phyloP scores from a whole-genome alignment of 2,797 vertebrate genomes.

The Neostethus bicornis region DNA sequence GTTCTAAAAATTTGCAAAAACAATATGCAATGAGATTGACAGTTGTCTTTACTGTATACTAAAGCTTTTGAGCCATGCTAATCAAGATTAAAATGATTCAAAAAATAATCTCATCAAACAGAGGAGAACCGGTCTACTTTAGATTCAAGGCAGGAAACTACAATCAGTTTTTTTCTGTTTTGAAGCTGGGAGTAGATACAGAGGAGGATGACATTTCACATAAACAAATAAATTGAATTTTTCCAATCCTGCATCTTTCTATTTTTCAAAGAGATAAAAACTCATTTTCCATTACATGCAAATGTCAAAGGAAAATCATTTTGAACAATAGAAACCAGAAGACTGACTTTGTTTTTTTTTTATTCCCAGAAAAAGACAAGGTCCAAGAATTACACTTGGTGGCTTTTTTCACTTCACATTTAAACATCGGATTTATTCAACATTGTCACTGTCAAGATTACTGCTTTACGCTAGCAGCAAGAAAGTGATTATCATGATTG shows the following conservation, averaged over 20 bases:
- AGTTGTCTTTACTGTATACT: slow-evolving; percentile 23
- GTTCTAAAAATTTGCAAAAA: slow-evolving; percentile 5
- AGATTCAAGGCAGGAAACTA: slow-evolving; percentile 45
- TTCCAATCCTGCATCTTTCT: slow-evolving; percentile 26
- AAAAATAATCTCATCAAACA: slow-evolving; percentile 25
- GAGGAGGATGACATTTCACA: slow-evolving; percentile 60
- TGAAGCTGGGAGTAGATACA: slow-evolving; percentile 32
- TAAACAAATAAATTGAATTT: slow-evolving; percentile 69
- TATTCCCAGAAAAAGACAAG: slow-evolving; percentile 18
- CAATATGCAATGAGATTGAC: slow-evolving; percentile 27
- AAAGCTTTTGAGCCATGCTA: slow-evolving; percentile 42
- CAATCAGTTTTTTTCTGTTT: slow-evolving; percentile 38
- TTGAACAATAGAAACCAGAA: slow-evolving; percentile 39
- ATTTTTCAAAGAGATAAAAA: slow-evolving; percentile 38
- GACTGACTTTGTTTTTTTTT: slow-evolving; percentile 31
- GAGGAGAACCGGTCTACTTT: slow-evolving; percentile 33
- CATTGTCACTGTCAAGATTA: neutral
- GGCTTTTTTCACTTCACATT: slow-evolving; percentile 21
- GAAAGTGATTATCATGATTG: neutral
- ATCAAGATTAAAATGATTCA: slow-evolving; percentile 31
- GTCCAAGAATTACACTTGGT: slow-evolving; percentile 28
- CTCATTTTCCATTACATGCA: slow-evolving; percentile 41
- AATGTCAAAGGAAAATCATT: slow-evolving; percentile 64
- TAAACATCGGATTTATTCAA: neutral
- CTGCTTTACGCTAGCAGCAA: neutral